Evolutionary conservation across 2,113 vertebrate species (phyloP).

Genomic region (Ctenodactylus gundi): DNA sequence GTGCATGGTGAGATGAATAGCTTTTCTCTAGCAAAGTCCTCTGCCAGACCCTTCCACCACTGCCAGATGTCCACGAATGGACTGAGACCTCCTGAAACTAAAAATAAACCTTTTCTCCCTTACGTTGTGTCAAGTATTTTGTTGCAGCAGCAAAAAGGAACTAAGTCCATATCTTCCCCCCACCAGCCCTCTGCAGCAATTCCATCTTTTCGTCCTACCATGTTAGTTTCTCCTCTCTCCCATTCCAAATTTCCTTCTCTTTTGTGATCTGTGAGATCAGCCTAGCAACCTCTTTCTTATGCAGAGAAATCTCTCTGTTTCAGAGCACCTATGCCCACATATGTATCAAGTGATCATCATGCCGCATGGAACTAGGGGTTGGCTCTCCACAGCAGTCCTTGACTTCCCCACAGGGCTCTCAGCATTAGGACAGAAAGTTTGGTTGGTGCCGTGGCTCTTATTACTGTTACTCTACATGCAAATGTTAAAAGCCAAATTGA

Average conservation of each 20-base stretch:
- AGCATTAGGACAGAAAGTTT: not conserved
- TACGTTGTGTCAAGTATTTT: too few relatives aligned
- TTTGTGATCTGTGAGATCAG: not conserved
- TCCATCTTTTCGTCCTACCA: not conserved
- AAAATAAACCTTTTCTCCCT: too few relatives aligned
- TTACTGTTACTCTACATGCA: not conserved
- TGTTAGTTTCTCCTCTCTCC: not conserved
- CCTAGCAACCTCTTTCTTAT: not conserved
- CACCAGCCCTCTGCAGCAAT: not conserved
- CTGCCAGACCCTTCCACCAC: too few relatives aligned
- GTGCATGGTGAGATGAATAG: too few relatives aligned
- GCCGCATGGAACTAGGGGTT: not conserved
- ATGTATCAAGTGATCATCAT: fast-evolving
- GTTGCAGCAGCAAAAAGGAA: too few relatives aligned
- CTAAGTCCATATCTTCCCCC: too few relatives aligned
- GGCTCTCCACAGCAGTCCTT: not conserved
- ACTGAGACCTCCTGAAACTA: too few relatives aligned
- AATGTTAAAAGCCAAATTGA: not conserved
- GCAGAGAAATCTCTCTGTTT: not conserved
- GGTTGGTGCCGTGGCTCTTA: not conserved
- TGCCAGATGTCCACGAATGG: too few relatives aligned
- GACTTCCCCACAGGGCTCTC: not conserved
- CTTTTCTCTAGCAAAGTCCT: too few relatives aligned
- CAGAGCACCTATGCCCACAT: not conserved
- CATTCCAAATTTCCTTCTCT: not conserved